Percentiles rank a stretch among this genome's conserved stretches.
Conservation (phyloP, 2,797 vertebrate species). For the Apogon talboti region DNA sequence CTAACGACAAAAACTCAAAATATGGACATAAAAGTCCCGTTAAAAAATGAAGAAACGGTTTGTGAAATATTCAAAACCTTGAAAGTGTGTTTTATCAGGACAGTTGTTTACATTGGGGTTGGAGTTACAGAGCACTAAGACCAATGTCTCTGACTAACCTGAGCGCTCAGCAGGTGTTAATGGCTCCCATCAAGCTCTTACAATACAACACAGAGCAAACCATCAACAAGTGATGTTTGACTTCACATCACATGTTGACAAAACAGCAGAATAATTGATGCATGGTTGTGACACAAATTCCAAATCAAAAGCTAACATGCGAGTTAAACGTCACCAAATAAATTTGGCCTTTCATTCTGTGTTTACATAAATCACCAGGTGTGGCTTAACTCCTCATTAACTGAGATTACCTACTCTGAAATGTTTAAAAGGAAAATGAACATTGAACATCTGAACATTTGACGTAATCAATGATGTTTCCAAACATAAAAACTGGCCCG, state of each 20-base stretch:
- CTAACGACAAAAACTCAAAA: slow-evolving; percentile 35
- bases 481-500: slow-evolving; percentile 29
- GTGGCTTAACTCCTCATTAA: slow-evolving; percentile 29
- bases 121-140: slow-evolving; percentile 45
- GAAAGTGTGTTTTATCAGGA: slow-evolving; percentile 52
- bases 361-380: slow-evolving; percentile 63
- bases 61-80: slow-evolving; percentile 59
- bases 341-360: slow-evolving; percentile 54
- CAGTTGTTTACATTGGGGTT: slow-evolving; percentile 59
- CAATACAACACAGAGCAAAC: slow-evolving; percentile 56
- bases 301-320: slow-evolving; percentile 55
- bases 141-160: slow-evolving; percentile 56
- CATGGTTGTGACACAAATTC: slow-evolving; percentile 55
- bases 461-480: slow-evolving; percentile 14
- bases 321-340: slow-evolving; percentile 58
- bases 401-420: slow-evolving; percentile 32
- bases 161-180: slow-evolving; percentile 52
- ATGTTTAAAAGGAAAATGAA: slow-evolving; percentile 37
- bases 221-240: slow-evolving; percentile 70
- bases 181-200: slow-evolving; percentile 40
- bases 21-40: slow-evolving; percentile 4
- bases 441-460: slow-evolving; percentile 41
- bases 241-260: slow-evolving; percentile 64
- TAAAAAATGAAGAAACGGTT: slow-evolving; percentile 36
- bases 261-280: slow-evolving; percentile 65